A percentile compares a stretch with the other conserved stretches of the same genome.
phyloP scores from a whole-genome alignment of 30 jellyfish, hydroid and myxozoan species.

The Aurelia aurita complex sp. Pacific region DNA sequence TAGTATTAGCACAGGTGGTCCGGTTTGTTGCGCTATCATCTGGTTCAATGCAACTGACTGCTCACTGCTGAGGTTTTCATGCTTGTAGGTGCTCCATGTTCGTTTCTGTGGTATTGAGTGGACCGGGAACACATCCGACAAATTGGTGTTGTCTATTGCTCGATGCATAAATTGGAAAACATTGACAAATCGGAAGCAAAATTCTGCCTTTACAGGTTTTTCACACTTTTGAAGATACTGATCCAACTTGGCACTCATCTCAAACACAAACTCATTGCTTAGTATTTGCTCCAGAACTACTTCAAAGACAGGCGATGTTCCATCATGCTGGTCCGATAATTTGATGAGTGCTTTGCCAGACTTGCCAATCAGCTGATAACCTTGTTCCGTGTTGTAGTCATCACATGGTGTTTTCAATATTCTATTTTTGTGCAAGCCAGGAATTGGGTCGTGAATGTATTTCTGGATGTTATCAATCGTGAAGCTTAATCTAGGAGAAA shows the following conservation, averaged over 20 bases:
- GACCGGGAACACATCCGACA: constrained; percentile 53
- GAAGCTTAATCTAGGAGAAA: constrained; percentile 54
- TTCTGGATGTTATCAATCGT: constrained; percentile 32
- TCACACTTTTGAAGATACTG: background rate
- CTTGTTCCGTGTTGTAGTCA: constrained; percentile 39
- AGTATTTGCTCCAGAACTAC: constrained; percentile 39
- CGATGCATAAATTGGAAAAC: constrained; percentile 66
- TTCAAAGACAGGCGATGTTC: constrained; percentile 34
- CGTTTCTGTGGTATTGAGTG: background rate
- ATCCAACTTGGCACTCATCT: constrained; percentile 51
- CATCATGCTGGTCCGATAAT: constrained; percentile 10
- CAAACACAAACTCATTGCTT: constrained; percentile 47
- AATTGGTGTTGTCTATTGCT: constrained; percentile 57
- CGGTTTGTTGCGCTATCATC: constrained; percentile 14
- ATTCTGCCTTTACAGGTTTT: constrained; percentile 13
- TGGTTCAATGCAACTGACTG: constrained; percentile 53
- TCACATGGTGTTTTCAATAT: constrained; percentile 40
- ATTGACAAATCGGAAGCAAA: constrained; percentile 75
- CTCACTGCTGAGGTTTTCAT: constrained; percentile 37
- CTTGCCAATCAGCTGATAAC: constrained; percentile 63
- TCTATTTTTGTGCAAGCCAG: constrained; percentile 22
- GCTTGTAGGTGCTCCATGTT: constrained; percentile 20
- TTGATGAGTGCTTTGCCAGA: constrained; percentile 78
- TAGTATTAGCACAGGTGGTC: constrained; percentile 71
- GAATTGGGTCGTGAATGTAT: constrained; percentile 31